Percentiles rank a stretch among this genome's conserved stretches.
These are phyloP conservation scores for Gonatopus flavifemur DNA, from an alignment of 1,140 invertebrate species.

Conservation along the genomic window DNA sequence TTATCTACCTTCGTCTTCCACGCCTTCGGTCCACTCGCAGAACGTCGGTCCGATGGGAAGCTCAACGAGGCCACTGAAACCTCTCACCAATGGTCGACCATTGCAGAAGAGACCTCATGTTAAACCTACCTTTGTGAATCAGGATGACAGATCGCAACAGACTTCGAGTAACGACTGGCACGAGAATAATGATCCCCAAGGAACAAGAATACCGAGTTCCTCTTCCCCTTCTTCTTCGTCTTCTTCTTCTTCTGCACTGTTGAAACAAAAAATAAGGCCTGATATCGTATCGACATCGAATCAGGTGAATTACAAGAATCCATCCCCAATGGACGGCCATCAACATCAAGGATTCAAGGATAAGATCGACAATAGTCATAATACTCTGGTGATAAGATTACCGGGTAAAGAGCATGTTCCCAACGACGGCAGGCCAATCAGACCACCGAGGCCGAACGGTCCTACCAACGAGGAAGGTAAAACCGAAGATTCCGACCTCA, in stretches of 20 bases:
- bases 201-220: conserved; percentile 21
- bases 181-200: conserved; percentile 22
- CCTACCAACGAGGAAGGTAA: conserved; percentile 42
- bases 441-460: conserved; percentile 31
- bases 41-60: conserved; percentile 31
- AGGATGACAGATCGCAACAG: conserved; percentile 38
- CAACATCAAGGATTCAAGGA: conserved; percentile 43
- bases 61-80: conserved; percentile 34
- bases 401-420: conserved; percentile 46
- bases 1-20: conserved; percentile 30
- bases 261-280: neutral
- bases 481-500: conserved; percentile 38
- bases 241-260: too few relatives aligned
- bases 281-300: neutral
- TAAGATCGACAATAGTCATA: conserved; percentile 41
- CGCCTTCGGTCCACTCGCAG: conserved; percentile 4
- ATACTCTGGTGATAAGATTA: conserved; percentile 39
- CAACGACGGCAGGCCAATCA: conserved; percentile 24
- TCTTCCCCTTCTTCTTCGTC: too few relatives aligned
- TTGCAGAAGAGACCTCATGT: conserved; percentile 46
- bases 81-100: conserved; percentile 27
- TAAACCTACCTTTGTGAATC: conserved; percentile 41
- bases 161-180: conserved; percentile 17
- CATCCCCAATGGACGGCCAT: neutral
- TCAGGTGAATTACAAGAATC: neutral